Base-by-base conservation (phyloP, 1,140 invertebrate species). In the Drosophila kepulauana region DNA sequence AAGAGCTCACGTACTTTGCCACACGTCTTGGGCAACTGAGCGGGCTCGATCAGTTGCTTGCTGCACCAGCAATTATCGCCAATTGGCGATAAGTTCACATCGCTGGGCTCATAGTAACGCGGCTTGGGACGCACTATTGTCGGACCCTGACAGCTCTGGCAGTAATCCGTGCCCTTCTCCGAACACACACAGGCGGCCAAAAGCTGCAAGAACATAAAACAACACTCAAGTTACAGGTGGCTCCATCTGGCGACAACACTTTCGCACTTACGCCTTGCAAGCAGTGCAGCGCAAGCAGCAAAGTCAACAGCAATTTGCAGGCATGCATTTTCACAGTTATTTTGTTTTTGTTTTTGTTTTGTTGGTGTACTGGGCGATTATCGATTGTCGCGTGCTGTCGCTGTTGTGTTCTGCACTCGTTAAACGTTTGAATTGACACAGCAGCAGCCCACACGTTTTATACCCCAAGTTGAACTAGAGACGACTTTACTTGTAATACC, bases 91-190 rank as follows among this genome's bases (percentile, higher is more conserved):
- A 92, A 66, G 11, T 75, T 80, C n/a, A 91, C 45, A 5, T 82
- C 75, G 25, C 61, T 70, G 15, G 84, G 59, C 35, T 81, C 79
- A 15, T 74, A 77, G n/a, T 79, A 76, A 1, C 86, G 75, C 35
- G 77, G 79, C 72, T 85, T 81, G 0, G 91, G 91, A 0, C 87
- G 77, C 20, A 92, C 62, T 28, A 86, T 61, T 4, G 63, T 75
- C 0, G 81, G 20, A 38, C 74, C 84, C 45, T 86, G 78, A 20
- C 87, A 91, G 28, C 87, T 67, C 25, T 73, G 66, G 70, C 91
- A 92, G 63, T 67, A 79, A 57, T 92, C 91, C 1, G 72, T 61
- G 20, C 91, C 93, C 90, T 76, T 94, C 81, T 69, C 93, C 79
- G 71, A 81, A 88, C 89, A 93, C 66, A 92, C 78, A 28, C 90